Conservation (phyloP, 1,140 invertebrate genomes). For the Sitodiplosis mosellana region DNA sequence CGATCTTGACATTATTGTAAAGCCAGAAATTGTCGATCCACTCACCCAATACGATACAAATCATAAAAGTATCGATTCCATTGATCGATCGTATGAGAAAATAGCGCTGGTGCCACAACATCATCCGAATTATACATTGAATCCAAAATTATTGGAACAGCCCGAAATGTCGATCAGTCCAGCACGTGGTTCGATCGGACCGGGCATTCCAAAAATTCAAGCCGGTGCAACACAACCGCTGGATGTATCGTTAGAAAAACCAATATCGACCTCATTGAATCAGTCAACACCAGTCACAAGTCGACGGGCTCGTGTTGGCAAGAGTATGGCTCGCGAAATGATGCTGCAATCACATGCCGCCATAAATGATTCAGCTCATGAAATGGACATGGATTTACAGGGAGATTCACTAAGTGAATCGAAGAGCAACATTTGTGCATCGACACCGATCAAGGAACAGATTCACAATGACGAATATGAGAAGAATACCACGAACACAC, state of each 20-base stretch:
- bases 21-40: slow-evolving; percentile 3
- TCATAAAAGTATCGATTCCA: background rate
- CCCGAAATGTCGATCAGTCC: slow-evolving; percentile 31
- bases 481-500: background rate
- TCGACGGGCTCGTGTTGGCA: slow-evolving; percentile 42
- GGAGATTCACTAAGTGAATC: background rate
- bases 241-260: slow-evolving; percentile 1
- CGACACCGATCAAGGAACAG: slow-evolving; percentile 1
- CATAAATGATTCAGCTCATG: too few species aligned
- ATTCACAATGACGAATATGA: too few species aligned
- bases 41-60: background rate
- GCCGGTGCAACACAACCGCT: slow-evolving; percentile 16
- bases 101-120: slow-evolving; percentile 4
- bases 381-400: too few species aligned
- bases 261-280: background rate
- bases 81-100: background rate
- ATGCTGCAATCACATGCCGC: slow-evolving; percentile 12
- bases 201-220: slow-evolving; percentile 31
- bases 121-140: slow-evolving; percentile 18
- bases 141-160: slow-evolving; percentile 9
- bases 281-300: slow-evolving; percentile 7
- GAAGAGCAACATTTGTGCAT: background rate
- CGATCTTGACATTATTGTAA: background rate
- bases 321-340: slow-evolving; percentile 40
- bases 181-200: slow-evolving; percentile 39